These are phyloP conservation scores for Oxystoma pomonae DNA, from an alignment of 2,888 invertebrate genomes.

Conservation along the genomic window DNA sequence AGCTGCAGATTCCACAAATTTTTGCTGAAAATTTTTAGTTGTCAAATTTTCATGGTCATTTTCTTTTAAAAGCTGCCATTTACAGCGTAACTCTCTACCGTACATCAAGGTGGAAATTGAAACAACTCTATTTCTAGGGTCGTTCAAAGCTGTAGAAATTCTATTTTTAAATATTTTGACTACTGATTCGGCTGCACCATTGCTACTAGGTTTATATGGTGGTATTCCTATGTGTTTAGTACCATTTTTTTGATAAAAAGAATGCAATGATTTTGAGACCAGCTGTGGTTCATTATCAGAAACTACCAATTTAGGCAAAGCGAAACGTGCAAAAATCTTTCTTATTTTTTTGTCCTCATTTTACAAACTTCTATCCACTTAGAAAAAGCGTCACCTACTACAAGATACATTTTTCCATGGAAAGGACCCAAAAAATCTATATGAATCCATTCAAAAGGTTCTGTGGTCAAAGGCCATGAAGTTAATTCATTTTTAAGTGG, in stretches of 20 bases:
- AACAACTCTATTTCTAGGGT: neutral
- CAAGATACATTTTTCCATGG: slow-evolving; percentile 17
- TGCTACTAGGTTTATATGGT: neutral
- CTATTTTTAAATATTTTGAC: neutral
- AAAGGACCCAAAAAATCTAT: too few species aligned
- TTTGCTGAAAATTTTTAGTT: neutral
- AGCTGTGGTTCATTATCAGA: slow-evolving; percentile 13
- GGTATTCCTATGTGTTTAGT: neutral
- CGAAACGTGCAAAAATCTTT: slow-evolving; percentile 30
- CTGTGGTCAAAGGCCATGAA: slow-evolving; percentile 29
- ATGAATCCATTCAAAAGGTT: too few species aligned
- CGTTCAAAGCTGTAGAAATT: neutral
- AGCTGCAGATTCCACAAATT: neutral
- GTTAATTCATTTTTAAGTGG: slow-evolving; percentile 27
- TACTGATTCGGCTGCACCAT: neutral
- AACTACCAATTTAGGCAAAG: slow-evolving; percentile 28
- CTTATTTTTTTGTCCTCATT: slow-evolving; percentile 23
- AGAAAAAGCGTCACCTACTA: slow-evolving; percentile 42
- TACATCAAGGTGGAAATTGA: neutral
- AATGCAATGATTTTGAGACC: neutral
- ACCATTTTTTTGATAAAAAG: neutral
- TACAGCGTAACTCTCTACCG: neutral
- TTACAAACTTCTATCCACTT: slow-evolving; percentile 44
- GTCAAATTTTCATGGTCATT: neutral
- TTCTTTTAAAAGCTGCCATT: slow-evolving; percentile 1